A percentile compares a stretch with the other conserved stretches of the same genome.
Evolutionary conservation across 2,113 vertebrate genomes (phyloP).

Genomic region (Heterochromis multidens): DNA sequence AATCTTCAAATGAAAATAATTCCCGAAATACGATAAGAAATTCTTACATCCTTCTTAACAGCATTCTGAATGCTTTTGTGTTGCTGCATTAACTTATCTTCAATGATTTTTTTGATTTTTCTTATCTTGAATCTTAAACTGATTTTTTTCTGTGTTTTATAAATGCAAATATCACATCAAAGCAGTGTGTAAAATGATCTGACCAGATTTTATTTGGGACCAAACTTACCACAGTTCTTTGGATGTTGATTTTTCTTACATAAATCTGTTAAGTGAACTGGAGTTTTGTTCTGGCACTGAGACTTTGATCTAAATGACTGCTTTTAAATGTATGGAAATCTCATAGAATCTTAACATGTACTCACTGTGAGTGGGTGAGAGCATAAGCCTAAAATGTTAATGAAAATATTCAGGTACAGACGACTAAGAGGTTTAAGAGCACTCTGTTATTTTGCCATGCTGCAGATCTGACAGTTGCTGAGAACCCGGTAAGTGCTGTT

Average conservation of each 20-base stretch:
- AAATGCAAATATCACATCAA: background rate
- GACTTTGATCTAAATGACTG: background rate
- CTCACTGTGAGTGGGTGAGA: background rate
- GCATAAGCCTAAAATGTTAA: background rate
- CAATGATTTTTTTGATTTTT: too few species aligned
- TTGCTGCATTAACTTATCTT: background rate
- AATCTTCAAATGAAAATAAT: background rate
- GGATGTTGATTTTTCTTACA: background rate
- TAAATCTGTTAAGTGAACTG: background rate
- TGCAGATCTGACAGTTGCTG: slow-evolving; percentile 21
- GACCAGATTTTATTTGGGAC: accelerated
- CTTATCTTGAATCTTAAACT: too few species aligned
- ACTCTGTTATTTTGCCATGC: slow-evolving; percentile 19
- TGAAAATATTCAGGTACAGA: background rate
- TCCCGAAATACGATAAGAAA: accelerated
- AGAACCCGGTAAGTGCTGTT: slow-evolving; percentile 26
- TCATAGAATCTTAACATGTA: background rate
- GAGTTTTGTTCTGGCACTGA: background rate
- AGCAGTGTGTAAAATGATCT: background rate
- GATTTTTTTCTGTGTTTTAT: background rate
- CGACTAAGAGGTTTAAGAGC: background rate
- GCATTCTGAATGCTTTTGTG: background rate
- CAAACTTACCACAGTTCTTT: background rate
- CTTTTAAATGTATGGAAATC: background rate
- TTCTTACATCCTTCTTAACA: background rate